Conservation (phyloP, 2,113 vertebrate species). For the Capreolus pygargus region DNA sequence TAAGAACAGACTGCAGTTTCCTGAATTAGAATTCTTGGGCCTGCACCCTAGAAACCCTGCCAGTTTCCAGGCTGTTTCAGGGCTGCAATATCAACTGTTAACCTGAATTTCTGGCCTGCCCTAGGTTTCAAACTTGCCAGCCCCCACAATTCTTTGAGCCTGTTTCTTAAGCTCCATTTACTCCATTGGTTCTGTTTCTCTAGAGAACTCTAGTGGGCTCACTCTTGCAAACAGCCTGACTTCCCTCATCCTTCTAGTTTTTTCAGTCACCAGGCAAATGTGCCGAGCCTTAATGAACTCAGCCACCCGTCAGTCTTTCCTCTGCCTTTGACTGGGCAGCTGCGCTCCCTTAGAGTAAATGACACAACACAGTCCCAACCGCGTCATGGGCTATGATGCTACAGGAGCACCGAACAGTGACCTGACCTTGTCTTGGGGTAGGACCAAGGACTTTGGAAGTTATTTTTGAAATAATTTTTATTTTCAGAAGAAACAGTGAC, state of each 20-base stretch:
- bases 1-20: background rate
- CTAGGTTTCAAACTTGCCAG: background rate
- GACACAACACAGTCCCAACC: background rate
- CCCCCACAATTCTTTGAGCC: background rate
- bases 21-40: background rate
- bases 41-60: background rate
- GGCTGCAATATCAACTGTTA: background rate
- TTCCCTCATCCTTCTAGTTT: background rate
- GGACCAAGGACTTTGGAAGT: background rate
- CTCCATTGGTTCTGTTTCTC: background rate
- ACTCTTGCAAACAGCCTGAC: background rate
- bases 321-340: background rate
- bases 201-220: background rate
- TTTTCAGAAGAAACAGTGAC: background rate
- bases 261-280: background rate
- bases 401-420: background rate
- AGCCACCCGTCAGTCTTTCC: background rate
- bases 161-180: background rate
- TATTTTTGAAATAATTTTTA: background rate
- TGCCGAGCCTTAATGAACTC: background rate
- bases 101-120: background rate
- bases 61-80: background rate
- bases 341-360: background rate
- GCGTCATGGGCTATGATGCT: background rate
- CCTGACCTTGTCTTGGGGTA: background rate